Percentiles rank a stretch among this genome's conserved stretches.
Evolutionary conservation across 2,888 invertebrate genomes (phyloP).

Genomic region (Steromphala cineraria): DNA sequence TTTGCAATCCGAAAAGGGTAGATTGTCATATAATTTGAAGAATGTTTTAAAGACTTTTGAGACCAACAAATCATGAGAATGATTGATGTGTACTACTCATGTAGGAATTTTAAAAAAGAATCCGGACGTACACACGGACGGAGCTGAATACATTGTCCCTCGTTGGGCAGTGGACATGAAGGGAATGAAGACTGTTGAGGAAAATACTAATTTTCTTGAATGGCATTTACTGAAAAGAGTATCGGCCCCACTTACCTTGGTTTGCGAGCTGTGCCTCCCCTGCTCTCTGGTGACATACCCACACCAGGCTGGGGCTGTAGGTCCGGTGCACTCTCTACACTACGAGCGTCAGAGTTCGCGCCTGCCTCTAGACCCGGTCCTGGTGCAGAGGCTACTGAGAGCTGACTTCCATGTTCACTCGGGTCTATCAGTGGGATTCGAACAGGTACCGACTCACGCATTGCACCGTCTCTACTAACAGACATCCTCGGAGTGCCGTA

Average conservation of each 20-base stretch:
- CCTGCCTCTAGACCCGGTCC: not conserved
- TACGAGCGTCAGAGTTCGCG: slow-evolving; percentile 22
- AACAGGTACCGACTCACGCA: not conserved
- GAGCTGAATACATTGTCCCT: no score
- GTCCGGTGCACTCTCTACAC: slow-evolving; percentile 35
- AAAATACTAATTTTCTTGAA: no score
- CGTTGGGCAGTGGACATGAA: no score
- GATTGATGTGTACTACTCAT: no score
- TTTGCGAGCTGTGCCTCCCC: not conserved
- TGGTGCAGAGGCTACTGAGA: not conserved
- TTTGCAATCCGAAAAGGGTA: no score
- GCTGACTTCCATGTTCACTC: not conserved
- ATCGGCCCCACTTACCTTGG: not conserved
- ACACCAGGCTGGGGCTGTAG: not conserved
- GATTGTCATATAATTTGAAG: no score
- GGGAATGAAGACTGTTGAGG: no score
- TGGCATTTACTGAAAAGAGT: no score
- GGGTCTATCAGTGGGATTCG: not conserved
- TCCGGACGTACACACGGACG: no score
- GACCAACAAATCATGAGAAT: no score
- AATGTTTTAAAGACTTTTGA: no score
- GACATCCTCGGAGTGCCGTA: not conserved
- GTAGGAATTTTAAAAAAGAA: no score
- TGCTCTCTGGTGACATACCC: not conserved
- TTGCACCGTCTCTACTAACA: not conserved